Evolutionary conservation across 1,140 invertebrate species (phyloP).

Genomic region (Drosophila rhopaloa): DNA sequence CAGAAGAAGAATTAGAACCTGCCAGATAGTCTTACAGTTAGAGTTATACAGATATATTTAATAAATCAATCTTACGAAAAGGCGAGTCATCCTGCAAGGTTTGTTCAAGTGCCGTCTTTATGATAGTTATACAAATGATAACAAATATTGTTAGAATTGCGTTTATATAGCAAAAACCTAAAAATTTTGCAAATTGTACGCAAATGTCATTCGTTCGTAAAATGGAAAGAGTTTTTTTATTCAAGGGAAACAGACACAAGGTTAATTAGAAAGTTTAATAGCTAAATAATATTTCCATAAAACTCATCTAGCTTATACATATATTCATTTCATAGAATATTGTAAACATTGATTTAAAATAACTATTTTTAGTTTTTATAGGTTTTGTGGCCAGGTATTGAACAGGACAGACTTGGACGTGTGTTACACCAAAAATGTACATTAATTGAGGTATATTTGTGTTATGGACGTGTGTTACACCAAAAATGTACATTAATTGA

Average conservation of each 20-base stretch:
- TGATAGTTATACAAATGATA: not conserved
- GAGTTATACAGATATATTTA: not conserved
- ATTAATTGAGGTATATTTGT: no score
- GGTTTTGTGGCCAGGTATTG: no score
- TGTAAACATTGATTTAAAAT: not conserved
- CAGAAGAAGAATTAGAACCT: constrained; percentile 39
- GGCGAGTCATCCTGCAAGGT: constrained; percentile 8
- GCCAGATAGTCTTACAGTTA: no score
- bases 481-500: no score
- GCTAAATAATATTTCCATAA: not conserved
- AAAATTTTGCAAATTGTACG: constrained; percentile 2
- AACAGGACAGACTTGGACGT: no score
- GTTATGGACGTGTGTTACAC: no score
- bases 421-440: no score
- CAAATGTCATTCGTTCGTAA: constrained; percentile 8
- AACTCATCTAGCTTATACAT: not conserved
- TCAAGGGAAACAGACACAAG: not conserved
- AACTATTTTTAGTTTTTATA: not conserved
- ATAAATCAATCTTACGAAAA: not conserved
- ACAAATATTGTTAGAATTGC: not conserved
- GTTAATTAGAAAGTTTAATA: constrained; percentile 7
- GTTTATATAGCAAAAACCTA: constrained; percentile 21
- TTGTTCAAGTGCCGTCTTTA: not conserved
- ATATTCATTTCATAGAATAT: not conserved
- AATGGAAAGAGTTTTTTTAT: not conserved